Conservation (phyloP, 2,113 vertebrate genomes). For the Mesocricetus auratus region DNA sequence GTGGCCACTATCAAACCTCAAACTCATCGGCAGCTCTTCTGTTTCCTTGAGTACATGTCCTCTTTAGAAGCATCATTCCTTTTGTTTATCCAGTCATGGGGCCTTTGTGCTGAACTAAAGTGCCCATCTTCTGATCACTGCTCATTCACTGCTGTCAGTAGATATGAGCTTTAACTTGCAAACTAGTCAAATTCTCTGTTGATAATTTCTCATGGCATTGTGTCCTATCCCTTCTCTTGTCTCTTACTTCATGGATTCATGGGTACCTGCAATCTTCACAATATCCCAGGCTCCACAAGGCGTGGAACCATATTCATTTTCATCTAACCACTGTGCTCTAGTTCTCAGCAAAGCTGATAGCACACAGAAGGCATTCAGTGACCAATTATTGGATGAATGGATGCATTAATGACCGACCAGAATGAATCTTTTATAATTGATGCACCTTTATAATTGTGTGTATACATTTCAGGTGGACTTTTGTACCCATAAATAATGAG, state of each 20-base stretch:
- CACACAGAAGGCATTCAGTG: not conserved
- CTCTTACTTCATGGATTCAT: not conserved
- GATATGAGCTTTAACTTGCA: not conserved
- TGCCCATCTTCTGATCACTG: not conserved
- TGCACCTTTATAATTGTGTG: not conserved
- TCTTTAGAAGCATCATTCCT: not conserved
- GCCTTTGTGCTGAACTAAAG: not conserved
- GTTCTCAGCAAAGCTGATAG: not conserved
- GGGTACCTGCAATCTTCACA: not conserved
- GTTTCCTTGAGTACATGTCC: not conserved
- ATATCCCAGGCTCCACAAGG: not conserved
- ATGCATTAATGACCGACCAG: not conserved
- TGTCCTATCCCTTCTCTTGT: not conserved
- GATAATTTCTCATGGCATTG: not conserved
- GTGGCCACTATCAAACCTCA: not conserved
- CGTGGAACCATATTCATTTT: not conserved
- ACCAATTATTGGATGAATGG: not conserved
- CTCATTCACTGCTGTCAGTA: not conserved
- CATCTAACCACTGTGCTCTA: not conserved
- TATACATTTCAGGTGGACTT: not conserved
- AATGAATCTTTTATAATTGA: not conserved
- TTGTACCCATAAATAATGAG: not conserved
- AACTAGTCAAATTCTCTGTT: not conserved
- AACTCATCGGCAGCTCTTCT: rapidly evolving
- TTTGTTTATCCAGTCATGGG: not conserved